Evolutionary conservation across 2,113 vertebrate genomes (phyloP).

Genomic region (Semnornis frantzii): DNA sequence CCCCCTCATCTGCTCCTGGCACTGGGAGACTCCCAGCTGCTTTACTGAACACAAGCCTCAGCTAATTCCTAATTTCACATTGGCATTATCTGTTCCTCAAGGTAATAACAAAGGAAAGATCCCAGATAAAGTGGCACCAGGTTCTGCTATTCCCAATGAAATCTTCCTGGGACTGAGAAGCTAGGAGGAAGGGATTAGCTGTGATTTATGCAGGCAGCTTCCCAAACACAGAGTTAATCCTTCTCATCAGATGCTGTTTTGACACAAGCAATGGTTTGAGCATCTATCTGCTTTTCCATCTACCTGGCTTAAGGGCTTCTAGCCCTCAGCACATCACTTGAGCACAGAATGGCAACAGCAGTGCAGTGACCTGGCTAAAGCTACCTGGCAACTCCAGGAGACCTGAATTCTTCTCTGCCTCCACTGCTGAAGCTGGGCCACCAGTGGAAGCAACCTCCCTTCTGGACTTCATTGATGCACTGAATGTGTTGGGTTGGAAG

Average conservation of each 20-base stretch:
- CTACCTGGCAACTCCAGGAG: neutral
- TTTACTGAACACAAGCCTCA: neutral
- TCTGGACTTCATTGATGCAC: rapidly evolving
- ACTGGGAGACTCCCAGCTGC: neutral
- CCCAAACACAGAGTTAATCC: neutral
- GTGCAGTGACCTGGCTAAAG: neutral
- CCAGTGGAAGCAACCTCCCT: rapidly evolving
- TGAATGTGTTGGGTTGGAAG: too few relatives aligned
- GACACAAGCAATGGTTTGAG: neutral
- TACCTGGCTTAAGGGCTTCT: neutral
- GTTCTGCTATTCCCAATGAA: neutral
- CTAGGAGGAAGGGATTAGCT: neutral
- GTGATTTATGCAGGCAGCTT: neutral
- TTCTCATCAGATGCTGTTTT: neutral
- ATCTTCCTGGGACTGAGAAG: neutral
- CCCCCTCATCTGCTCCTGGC: neutral
- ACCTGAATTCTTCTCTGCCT: neutral
- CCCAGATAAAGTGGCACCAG: neutral
- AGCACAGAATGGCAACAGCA: neutral
- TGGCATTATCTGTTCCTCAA: neutral
- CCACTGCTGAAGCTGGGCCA: neutral
- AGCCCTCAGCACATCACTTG: neutral
- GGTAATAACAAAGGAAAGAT: neutral
- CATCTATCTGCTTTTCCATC: neutral
- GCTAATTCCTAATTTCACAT: neutral